Evolutionary conservation across 2,888 invertebrate genomes (phyloP), one percentile per base, ranked within the genome.

Genomic region (Electrophaes corylata): DNA sequence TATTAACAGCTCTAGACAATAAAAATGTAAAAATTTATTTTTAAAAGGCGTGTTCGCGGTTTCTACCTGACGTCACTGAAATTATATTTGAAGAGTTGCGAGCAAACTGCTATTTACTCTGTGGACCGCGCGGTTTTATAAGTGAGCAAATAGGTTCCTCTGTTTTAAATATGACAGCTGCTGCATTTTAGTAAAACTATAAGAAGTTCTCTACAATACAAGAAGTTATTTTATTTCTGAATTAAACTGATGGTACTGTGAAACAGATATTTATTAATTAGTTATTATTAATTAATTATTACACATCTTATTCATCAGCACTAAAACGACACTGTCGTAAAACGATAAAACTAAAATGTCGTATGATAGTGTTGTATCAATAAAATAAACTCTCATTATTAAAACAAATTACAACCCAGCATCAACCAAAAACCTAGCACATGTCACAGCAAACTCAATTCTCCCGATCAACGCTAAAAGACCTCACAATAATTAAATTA

Each of bases 401-500:
- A 37, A 37, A 37, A 66, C 63, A 64, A 62, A 65, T 62, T 65
- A 67, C 11, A 66, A 60, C 55, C 47, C 63, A 71, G 44, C 49
- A 65, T 65, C 41, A 47, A 23, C 71, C 60, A 57, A 74, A 76
- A 75, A 69, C 66, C 65, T 16, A 76, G 73, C 76, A 76, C 79
- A 81, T 79, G 76, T 69, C 58, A 45, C 49, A 51, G 3, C 60
- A 70, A 78, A 87, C 76, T 81, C 82, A 79, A 86, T 85, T 82
- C 70, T 68, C 71, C 78, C 83, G 74, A 86, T 86, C 84, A 83
- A 76, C 76, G 76, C 71, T 74, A 81, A 86, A 85, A 82, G 80
- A 81, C 71, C 67, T 75, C 73, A 72, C 64, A 71, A 69, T 84
- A 84, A 88, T 83, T 77, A 74, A 81, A 86, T 88, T 83, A 86